Evolutionary conservation across 2,888 invertebrate genomes (phyloP), one percentile per base, ranked within the genome.

Genomic region (Chamaedrilus cognettii): DNA sequence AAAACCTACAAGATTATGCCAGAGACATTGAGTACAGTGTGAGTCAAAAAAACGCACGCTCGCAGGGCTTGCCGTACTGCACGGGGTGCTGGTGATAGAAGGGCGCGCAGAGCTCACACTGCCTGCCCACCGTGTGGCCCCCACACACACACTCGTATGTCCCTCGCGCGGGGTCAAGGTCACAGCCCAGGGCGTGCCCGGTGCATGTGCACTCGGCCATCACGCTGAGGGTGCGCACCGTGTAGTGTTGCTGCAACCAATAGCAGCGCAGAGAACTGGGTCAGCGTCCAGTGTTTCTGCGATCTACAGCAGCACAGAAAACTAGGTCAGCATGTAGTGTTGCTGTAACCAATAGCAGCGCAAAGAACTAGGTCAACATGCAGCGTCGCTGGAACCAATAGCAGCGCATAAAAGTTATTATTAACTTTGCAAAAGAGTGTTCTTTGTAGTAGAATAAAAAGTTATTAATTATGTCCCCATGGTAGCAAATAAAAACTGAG

Each of bases 181-280:
- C 67, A 68, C 79, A 79, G 5, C 60, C 75, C 11, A 65, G 70
- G 30, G 74, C 70, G 23, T 72, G 76, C 1, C 75, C 78, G 65
- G 74, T 77, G 65, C 79, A 79, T 23, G 70, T 68, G 64, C 79
- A 79, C 63, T 77, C 77, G 0, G 79, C 78, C 67, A 72, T 34
- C 28, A 78, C 75, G 11, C 68, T 63, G 62, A 79, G 35, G 34
- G 76, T 70, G n/a, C 58, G 26, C 3, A 79, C 74, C 15, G 76
- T 73, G 72, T 74, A 79, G 60, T 79, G 79, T 69, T 79, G 78
- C 78, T 78, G 66, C 19, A 66, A n/a, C n/a, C n/a, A n/a, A n/a
- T n/a, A 70, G 56, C 34, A 49, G 31, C n/a, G 28, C 3, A 30
- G 28, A 15, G 26, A 62, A 31, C 31, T n/a, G n/a, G n/a, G n/a